Evolutionary conservation across 2,113 vertebrate genomes (phyloP).

Genomic region (rat (Rattus norvegicus)): GRCr8 NC_086035.1:93458501-93459000

Average conservation of each 20-base stretch:
- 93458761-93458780: not conserved
- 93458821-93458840: not conserved
- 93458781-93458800: not conserved
- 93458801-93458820: constrained; percentile 29
- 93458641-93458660: not conserved
- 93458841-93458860: not conserved
- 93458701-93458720: not conserved
- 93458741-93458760: not conserved
- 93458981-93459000: not conserved
- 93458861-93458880: not conserved
- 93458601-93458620: constrained; percentile 99
- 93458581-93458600: constrained; percentile 98
- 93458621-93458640: constrained; percentile 99
- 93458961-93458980: not conserved
- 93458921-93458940: not conserved
- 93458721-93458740: not conserved
- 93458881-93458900: not conserved
- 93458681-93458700: not conserved
- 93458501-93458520: constrained; percentile 32
- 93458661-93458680: not conserved
- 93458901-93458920: not conserved
- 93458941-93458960: not conserved
- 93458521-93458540: constrained; percentile 88
- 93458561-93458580: constrained; percentile 97
- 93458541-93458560: constrained; percentile 94